Evolutionary conservation across 1,140 invertebrate species (phyloP), one percentile per base, ranked within the genome.

Genomic region (Maconellicoccus hirsutus): DNA sequence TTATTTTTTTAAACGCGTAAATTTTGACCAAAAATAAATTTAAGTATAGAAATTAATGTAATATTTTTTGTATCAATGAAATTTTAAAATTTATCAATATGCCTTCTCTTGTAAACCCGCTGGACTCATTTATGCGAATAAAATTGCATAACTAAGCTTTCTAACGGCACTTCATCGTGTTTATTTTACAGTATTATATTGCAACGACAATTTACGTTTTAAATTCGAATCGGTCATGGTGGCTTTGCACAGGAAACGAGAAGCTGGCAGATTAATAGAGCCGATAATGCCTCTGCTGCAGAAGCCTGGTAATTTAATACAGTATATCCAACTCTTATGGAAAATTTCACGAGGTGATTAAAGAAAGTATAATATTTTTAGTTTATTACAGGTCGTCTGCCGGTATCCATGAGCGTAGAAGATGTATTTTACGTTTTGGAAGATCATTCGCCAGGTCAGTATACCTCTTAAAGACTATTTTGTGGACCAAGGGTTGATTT

Each of bases 381-480:
- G 21, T 25, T 22, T 66, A 25, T 66, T 66, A 66, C 25, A 66
- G 61, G 61, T 14, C 61, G 61, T 23, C 25, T 66, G 19, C 3
- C 3, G 8, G 16, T 66, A 6, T 66, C 61, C 21, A 66, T 66
- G 61, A 66, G 61, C 25, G 61, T 66, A 16, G 61, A 66, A 25
- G 61, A 66, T 66, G 61, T 66, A 23, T 66, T 66, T 25, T 26
- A 66, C 61, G 61, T 66, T 4, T 66, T 66, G 25, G 61, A 66
- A 66, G 61, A 66, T 26, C 61, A 66, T 25, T 23, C 61, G 2
- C 61, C 61, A 66, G 61, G 61, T 66, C 3, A 66, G 19, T 19
- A n/a, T n/a, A n/a, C n/a, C n/a, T n/a, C n/a, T n/a, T n/a, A n/a
- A n/a, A n/a, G n/a, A n/a, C n/a, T n/a, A n/a, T n/a, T n/a, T n/a